Conservation (phyloP, 2,797 vertebrate genomes). For the Perodicticus potto region DNA sequence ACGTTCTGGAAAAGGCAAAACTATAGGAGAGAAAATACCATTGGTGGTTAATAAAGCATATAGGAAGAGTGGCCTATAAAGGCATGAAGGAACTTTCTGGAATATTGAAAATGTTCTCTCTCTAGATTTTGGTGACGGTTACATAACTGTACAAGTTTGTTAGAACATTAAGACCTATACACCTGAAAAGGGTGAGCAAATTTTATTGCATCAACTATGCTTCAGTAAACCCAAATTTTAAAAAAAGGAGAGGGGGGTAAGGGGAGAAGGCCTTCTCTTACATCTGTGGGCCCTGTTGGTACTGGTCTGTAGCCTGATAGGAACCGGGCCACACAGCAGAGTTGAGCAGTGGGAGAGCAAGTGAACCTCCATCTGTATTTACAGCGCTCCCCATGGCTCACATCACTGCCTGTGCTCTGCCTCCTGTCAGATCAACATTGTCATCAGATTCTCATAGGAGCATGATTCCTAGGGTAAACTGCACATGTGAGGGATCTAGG, state of each 20-base stretch:
- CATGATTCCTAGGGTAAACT: no score
- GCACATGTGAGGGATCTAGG: no score
- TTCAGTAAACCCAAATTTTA: not conserved
- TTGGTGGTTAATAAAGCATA: not conserved
- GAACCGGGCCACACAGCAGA: no score
- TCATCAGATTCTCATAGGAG: no score
- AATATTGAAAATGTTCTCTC: not conserved
- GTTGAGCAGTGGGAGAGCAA: no score
- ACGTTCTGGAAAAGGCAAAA: not conserved
- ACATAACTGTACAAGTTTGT: not conserved
- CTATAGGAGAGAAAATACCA: not conserved
- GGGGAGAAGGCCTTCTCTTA: not conserved
- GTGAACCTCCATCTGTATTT: no score
- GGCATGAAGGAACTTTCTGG: not conserved
- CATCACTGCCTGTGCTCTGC: no score
- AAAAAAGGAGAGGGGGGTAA: not conserved
- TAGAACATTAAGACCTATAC: not conserved
- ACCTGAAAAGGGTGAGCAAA: not conserved
- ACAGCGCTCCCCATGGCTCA: no score
- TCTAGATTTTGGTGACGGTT: constrained; percentile 34
- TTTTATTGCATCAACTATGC: not conserved
- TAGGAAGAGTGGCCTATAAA: not conserved
- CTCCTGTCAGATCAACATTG: no score
- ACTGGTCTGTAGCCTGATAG: no score
- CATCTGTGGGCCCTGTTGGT: not conserved